These are phyloP conservation scores for Hafferia zeledoni DNA, from an alignment of 2,797 vertebrate genomes.

Conservation along the genomic window DNA sequence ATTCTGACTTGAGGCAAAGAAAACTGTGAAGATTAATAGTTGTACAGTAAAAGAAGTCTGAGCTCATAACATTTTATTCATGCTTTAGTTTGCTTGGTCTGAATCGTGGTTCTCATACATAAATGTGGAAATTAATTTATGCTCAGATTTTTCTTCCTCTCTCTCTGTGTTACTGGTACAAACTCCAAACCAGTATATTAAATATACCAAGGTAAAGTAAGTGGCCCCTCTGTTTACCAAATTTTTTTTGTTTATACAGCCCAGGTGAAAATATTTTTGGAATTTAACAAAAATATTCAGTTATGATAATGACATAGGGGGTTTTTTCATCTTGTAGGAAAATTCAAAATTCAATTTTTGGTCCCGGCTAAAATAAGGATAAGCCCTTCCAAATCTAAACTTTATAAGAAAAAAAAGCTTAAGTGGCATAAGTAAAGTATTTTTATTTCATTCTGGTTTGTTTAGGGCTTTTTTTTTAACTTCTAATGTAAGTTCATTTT, in stretches of 20 bases:
- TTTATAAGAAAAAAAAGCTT: background rate
- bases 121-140: background rate
- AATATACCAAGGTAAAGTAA: background rate
- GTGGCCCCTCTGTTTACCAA: background rate
- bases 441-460: background rate
- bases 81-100: background rate
- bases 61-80: slow-evolving; percentile 70
- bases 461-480: background rate
- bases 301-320: fast-evolving
- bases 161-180: background rate
- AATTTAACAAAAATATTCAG: background rate
- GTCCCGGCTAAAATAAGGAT: background rate
- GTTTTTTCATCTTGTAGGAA: background rate
- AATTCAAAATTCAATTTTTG: background rate
- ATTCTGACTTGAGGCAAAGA: slow-evolving; percentile 78
- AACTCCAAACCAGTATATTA: background rate
- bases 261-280: background rate
- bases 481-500: background rate
- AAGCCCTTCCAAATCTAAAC: background rate
- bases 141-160: background rate
- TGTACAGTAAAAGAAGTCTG: slow-evolving; percentile 70
- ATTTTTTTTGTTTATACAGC: background rate
- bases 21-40: slow-evolving; percentile 76
- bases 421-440: background rate
- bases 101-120: background rate